Base-by-base conservation (phyloP, 2,888 invertebrate genomes). In the Dryocosmus kuriphilus region DNA sequence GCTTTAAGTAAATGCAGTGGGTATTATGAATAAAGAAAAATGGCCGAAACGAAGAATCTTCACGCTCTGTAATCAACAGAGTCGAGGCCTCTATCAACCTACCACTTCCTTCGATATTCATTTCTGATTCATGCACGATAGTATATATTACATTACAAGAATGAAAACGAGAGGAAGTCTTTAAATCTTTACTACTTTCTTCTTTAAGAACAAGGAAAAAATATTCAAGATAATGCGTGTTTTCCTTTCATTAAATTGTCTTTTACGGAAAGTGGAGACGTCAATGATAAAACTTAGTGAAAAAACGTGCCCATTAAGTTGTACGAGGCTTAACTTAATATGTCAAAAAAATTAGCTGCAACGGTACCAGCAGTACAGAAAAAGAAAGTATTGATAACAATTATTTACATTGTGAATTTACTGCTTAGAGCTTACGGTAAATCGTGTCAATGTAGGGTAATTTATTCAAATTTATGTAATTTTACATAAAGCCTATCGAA, bases 11-110 rank as follows among this genome's bases (percentile, higher is more conserved):
- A 46, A 7, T 57, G 14, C 4, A 24, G 22, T 57, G 57, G 24
- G 57, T 24, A 57, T 57, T 22, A 22, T 57, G 57, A 57, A 78
- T 78, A 81, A 78, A 77, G 77, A 77, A 76, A 80, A 8, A 67
- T 60, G 38, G 1, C 55, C 38, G 63, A 80, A 81, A 81, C 75
- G 82, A 76, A 82, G 88, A 57, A 27, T n/a, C 27, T 57, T 89
- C 87, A 90, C 88, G 89, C 86, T 90, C 86, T 86, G 85, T 90
- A 89, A 83, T 86, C 89, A 90, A 90, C 89, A 84, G 85, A 90
- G 89, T 88, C 90, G 90, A 90, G 89, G 90, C 84, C 89, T 89
- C 85, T 82, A 78, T 77, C 80, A 77, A 80, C 79, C 74, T 79
- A 61, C 57, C 63, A 76, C 78, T 81, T 81, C 74, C 82, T 80